Base-by-base conservation (phyloP, 1,140 invertebrate species). In the Plectrocnemia conspersa region DNA sequence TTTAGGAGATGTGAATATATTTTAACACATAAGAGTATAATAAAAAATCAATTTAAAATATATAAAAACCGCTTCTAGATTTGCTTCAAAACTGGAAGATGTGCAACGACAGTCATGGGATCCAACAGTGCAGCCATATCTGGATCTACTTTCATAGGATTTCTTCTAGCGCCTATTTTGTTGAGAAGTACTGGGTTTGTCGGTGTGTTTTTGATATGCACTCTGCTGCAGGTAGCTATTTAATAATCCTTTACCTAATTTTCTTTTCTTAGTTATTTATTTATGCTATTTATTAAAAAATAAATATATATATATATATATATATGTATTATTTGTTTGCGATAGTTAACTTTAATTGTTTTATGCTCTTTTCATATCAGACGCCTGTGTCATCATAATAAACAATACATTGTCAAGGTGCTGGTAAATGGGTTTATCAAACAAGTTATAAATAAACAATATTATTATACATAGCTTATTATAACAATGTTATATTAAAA, bases 11-110 rank as follows among this genome's bases (percentile, higher is more conserved):
- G 56, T 58, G 42, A 48, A 40, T 54, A 27, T 6, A 21, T 18
- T 25, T 45, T 32, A 19, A 22, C n/a, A 38, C 13, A 44, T 24
- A 7, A 24, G 7, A 3, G 11, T 44, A 24, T 13, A 42, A 18
- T 25, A 9, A 2, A n/a, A 15, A 47, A 32, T 47, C 27, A 32
- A 15, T 16, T 27, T 16, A 32, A 25, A 3, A 3, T 19, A 40
- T 9, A 44, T 25, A 2, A 15, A 22, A 47, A 22, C 21, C 27
- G 11, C 10, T 38, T 24, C 23, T 42, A 58, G 56, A 54, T 58
- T 21, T 58, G 56, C 16, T 54, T 22, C 44, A 58, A 58, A 32
- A 49, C 56, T 32, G 52, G 52, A 18, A 18, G 45, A 45, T 35
- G 52, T 44, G 11, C 25, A 15, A 54, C 52, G 19, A 54, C 44